Evolutionary conservation across 2,888 invertebrate genomes (phyloP), one percentile per base, ranked within the genome.

Genomic region (Coecobrya sp.): DNA sequence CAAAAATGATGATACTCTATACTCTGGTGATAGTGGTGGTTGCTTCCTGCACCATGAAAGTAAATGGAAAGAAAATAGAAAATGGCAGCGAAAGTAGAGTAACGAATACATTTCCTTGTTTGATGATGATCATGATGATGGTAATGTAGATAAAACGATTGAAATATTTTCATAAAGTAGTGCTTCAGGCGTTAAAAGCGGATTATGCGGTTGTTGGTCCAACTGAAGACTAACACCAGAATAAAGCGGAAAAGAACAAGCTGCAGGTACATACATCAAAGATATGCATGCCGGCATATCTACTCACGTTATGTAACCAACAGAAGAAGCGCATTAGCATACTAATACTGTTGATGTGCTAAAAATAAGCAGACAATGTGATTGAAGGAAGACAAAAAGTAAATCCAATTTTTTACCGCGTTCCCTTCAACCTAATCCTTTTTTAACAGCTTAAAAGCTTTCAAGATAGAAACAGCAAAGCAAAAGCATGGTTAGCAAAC

Each of bases 51-150:
- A 13, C 25, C 13, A 25, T 36, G 16, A 45, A 76, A 25, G 16
- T 49, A 76, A 76, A 76, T 76, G 76, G 76, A 8, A 45, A 76
- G 76, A 25, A 49, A 49, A 76, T 25, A 49, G 49, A 25, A 76
- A 76, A 76, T 49, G 45, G 22, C 5, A 65, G 10, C 11, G 65
- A 5, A 19, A 36, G 27, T 4, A n/a, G 36, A 8, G 45, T n/a
- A n/a, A 76, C 19, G 42, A 73, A 73, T 42, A 49, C 11, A 19
- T 42, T 36, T 73, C 19, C 42, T 42, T 42, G 5, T 19, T 73
- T 19, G 70, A 42, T 7, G 25, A 42, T 73, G 42, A 10, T 11
- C 19, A 19, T 73, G 1, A 27, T 25, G 7, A 65, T 10, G 25
- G 13, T 27, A 22, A n/a, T 30, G 70, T 7, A 10, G n/a, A 19